Evolutionary conservation across 2,888 invertebrate genomes (phyloP).

Genomic region (Gryllus longicercus): DNA sequence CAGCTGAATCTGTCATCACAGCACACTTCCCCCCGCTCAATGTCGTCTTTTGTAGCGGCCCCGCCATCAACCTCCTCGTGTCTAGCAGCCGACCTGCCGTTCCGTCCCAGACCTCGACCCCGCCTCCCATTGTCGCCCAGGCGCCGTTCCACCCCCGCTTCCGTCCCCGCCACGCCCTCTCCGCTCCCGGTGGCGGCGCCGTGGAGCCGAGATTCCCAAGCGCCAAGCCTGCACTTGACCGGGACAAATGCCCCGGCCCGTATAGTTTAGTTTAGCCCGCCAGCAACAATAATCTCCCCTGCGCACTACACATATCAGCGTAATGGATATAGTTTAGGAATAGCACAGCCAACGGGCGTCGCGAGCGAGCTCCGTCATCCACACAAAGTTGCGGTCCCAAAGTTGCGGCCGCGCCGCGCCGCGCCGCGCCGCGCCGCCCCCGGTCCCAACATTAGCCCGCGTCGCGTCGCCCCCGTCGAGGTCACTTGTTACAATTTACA

Average conservation of each 20-base stretch:
- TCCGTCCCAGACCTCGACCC: no score
- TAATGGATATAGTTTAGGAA: constrained; percentile 9
- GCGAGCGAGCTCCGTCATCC: background rate
- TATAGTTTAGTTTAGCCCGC: constrained; percentile 10
- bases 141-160: background rate
- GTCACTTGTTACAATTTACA: constrained; percentile 6
- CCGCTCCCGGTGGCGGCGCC: background rate
- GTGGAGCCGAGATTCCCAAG: no score
- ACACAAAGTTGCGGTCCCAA: background rate
- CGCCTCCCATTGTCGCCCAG: no score
- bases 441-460: background rate
- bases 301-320: background rate
- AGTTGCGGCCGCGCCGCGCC: background rate
- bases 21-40: no score
- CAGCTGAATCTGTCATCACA: no score
- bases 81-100: no score
- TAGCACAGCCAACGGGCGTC: background rate
- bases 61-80: no score
- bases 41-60: no score
- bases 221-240: background rate
- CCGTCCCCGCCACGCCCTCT: background rate
- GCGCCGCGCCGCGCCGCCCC: background rate
- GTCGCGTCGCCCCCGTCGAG: background rate
- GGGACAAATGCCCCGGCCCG: background rate
- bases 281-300: constrained; percentile 8